Base-by-base conservation (phyloP, 2,888 invertebrate genomes). In the Clistopyga incitator region DNA sequence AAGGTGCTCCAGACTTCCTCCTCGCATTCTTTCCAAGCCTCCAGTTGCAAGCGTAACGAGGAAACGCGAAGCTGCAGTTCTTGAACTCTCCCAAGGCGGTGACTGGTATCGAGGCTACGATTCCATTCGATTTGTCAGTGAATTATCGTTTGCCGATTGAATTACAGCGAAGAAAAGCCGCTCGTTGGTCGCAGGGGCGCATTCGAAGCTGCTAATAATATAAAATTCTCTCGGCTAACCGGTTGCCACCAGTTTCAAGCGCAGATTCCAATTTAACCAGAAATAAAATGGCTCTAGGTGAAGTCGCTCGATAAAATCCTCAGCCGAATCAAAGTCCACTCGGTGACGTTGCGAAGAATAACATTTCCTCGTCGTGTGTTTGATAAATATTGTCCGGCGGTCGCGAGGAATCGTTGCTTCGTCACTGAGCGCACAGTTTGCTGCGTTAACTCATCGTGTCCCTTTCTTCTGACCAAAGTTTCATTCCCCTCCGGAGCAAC, bases 101-200 rank as follows among this genome's bases (percentile, higher is more conserved):
- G 50, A 61, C 34, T 25, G 61, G 3, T 47, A 54, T 65, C 65
- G 75, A 65, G 75, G 50, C 45, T 54, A 13, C 18, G 61, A 52
- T 42, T 29, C 54, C 13, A 42, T 54, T n/a, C 61, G 54, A 67
- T 52, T 56, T 59, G 45, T 25, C 38, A 10, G 11, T 68, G 34
- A 59, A 77, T 56, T 77, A 59, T 47, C 67, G 47, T 34, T 20
- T 59, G 50, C 15, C 18, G 59, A 78, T 70, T 78, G 20, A 50
- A 38, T 78, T 78, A 38, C 56, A 23, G 47, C 29, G 29, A 20
- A 47, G 25, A 45, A 47, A 76, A 29, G 18, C 2, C 59, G 61
- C 25, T 61, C 8, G 47, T 11, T 15, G 13, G 38, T 47, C 0
- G 34, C 34, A 18, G 34, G 8, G n/a, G 8, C 11, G 20, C 59